Percentiles rank a stretch among this genome's conserved stretches.
phyloP scores from a whole-genome alignment of 2,797 vertebrate species.

The Sebastes itinus region DNA sequence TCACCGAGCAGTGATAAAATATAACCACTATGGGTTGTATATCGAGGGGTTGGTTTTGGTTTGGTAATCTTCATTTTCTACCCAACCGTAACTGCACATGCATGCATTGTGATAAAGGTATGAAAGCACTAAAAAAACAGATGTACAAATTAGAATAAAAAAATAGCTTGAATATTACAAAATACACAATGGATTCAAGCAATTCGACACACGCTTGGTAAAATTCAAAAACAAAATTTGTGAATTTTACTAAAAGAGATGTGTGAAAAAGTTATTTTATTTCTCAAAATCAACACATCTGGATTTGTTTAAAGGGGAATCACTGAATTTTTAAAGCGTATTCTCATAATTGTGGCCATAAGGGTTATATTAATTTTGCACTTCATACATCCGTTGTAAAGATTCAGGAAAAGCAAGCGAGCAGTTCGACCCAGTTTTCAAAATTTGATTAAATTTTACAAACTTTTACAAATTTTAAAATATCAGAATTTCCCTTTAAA shows the following conservation, averaged over 20 bases:
- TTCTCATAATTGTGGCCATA: not conserved
- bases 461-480: not conserved
- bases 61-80: constrained; percentile 4
- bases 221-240: not conserved
- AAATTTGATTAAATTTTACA: not conserved
- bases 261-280: not conserved
- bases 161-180: not conserved
- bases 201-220: no score
- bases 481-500: not conserved
- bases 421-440: no score
- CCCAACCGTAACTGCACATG: not conserved
- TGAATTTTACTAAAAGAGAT: not conserved
- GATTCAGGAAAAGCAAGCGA: not conserved
- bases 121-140: not conserved
- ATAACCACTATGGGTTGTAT: constrained; percentile 10
- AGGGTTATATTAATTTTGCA: not conserved
- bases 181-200: not conserved
- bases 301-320: not conserved
- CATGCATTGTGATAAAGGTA: not conserved
- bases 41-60: not conserved
- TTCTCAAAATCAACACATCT: not conserved
- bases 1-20: constrained; percentile 32
- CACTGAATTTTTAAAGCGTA: not conserved
- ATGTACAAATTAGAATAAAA: not conserved
- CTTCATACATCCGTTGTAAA: not conserved